Evolutionary conservation across 1,140 invertebrate species (phyloP).

Genomic region (Riptortus pedestris): DNA sequence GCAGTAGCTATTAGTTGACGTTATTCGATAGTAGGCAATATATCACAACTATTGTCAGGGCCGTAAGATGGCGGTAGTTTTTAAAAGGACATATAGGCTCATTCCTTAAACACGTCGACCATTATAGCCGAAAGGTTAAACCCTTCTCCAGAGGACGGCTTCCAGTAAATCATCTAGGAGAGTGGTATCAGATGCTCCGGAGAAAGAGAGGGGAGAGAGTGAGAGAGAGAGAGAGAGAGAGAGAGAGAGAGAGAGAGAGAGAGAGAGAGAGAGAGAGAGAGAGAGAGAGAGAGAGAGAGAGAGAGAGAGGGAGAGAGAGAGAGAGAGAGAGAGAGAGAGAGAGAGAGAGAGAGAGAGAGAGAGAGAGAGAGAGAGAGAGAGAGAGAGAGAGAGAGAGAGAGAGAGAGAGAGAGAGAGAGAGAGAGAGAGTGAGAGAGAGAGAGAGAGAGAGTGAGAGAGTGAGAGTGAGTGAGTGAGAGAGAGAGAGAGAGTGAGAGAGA

Average conservation of each 20-base stretch:
- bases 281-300: conserved; percentile 12
- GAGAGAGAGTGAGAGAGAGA: conserved; percentile 30
- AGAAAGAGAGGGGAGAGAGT: no score
- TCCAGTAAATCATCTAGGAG: no score
- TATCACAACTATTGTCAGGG: no score
- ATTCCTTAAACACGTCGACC: no score
- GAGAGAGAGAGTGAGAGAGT: background rate
- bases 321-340: conserved; percentile 28
- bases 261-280: conserved; percentile 29
- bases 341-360: conserved; percentile 25
- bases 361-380: conserved; percentile 27
- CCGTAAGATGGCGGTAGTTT: no score
- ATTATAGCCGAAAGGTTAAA: no score
- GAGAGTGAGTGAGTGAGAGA: conserved; percentile 21
- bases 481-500: conserved; percentile 17
- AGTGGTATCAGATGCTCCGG: no score
- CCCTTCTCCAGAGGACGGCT: no score
- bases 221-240: background rate
- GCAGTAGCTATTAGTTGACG: no score
- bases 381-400: conserved; percentile 23
- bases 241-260: conserved; percentile 21
- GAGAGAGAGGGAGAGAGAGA: conserved; percentile 20
- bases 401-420: conserved; percentile 26
- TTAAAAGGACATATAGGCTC: no score
- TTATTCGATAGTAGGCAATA: no score